phyloP scores from a whole-genome alignment of 1,140 invertebrate species.

The Galleria mellonella region DNA sequence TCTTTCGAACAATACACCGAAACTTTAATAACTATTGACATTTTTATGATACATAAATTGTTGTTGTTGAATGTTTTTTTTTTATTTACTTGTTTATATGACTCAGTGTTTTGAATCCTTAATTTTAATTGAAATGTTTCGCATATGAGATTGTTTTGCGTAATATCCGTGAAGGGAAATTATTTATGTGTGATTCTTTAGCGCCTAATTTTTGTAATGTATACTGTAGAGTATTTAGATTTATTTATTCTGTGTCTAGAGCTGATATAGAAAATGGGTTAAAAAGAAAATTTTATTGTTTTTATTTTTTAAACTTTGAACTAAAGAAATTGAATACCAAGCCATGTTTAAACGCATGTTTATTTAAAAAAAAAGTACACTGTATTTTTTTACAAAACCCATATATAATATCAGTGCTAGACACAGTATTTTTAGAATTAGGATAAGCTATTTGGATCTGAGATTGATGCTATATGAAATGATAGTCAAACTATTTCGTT shows the following conservation, averaged over 20 bases:
- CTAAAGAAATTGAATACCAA: no score
- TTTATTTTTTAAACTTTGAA: no score
- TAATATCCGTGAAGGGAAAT: conserved; percentile 49
- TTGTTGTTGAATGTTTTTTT: conserved; percentile 62
- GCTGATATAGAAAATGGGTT: conserved; percentile 12
- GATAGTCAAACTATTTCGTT: not conserved
- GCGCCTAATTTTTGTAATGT: conserved; percentile 32
- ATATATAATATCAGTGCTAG: conserved; percentile 13
- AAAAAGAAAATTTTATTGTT: no score
- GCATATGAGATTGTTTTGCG: conserved; percentile 61
- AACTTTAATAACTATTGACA: conserved; percentile 10
- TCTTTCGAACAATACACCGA: conserved; percentile 11
- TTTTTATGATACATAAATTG: conserved; percentile 22
- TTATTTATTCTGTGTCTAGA: conserved; percentile 25
- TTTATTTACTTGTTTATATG: conserved; percentile 58
- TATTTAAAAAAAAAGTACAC: no score
- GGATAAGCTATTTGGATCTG: conserved; percentile 16
- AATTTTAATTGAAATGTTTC: conserved; percentile 38
- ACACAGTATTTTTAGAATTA: conserved; percentile 21
- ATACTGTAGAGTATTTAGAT: conserved; percentile 40
- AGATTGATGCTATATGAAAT: conserved; percentile 26
- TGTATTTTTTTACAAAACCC: no score
- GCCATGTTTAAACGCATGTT: no score
- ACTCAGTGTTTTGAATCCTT: conserved; percentile 40
- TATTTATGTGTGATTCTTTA: conserved; percentile 72